Evolutionary conservation across 2,113 vertebrate genomes (phyloP), one percentile per base, ranked within the genome.

Genomic region (Rhinopomastus cyanomelas): DNA sequence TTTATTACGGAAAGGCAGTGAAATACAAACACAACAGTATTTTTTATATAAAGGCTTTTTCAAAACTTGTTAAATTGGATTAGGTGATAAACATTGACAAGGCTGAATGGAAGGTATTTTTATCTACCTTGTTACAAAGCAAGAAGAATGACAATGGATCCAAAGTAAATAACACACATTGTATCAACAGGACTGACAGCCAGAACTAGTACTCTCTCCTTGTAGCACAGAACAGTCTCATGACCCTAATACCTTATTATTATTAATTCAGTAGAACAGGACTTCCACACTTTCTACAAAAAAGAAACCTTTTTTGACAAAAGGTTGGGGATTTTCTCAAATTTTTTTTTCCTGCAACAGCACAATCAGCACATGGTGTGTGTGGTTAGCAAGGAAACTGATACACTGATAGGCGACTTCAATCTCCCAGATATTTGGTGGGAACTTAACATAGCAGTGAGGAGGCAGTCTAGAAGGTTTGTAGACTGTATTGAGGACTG

Each of bases 141-240:
- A 81, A 66, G n/a, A 22, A 21, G 7, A 7, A 26, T 74, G 12
- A 55, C 1, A 21, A 64, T 16, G 19, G 6, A 48, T 30, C 6
- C 17, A 72, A 79, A 69, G 30, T 42, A 48, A 0, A 0, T 25
- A 52, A 16, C n/a, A 12, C 1, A 64, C 14, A 56, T 39, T 74
- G 86, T 74, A 30, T 86, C 30, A 77, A 36, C 16, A 83, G 42
- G 86, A 57, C 8, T 6, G 59, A 6, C 20, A 81, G 4, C 4
- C 5, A 48, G n/a, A 90, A 64, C 21, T 34, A 46, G 3, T 20
- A 20, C 3, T 39, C 6, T 25, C 7, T 42, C 15, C 7, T 76
- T 55, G 42, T 3, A 44, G 4, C 17, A 12, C 4, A 19, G 55
- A 57, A 80, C 49, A 66, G 25, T 29, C 16, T 66, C 4, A 30